A percentile compares a stretch with the other conserved stretches of the same genome.
Evolutionary conservation across 2,888 invertebrate genomes (phyloP).

Genomic region (Luperina nickerlii): DNA sequence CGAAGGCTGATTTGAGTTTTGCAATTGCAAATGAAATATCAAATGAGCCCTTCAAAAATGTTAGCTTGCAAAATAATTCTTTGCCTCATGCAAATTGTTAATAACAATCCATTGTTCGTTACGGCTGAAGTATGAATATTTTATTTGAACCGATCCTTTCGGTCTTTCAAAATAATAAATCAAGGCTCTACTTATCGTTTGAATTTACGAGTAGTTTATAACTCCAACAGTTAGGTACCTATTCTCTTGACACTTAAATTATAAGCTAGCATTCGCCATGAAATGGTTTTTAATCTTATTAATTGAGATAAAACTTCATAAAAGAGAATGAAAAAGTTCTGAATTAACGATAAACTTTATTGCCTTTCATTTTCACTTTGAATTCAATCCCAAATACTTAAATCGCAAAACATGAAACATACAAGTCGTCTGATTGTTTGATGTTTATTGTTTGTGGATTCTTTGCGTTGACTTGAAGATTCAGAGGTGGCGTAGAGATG

Average conservation of each 20-base stretch:
- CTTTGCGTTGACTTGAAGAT: constrained; percentile 11
- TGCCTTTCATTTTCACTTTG: constrained; percentile 7
- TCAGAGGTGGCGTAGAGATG: constrained; percentile 11
- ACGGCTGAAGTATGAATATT: constrained; percentile 17
- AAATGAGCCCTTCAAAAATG: constrained; percentile 11
- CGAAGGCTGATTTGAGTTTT: constrained; percentile 6
- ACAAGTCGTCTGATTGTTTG: constrained; percentile 26
- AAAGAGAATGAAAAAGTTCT: not conserved
- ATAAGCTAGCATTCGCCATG: not conserved
- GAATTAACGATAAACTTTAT: not conserved
- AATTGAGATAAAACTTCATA: not conserved
- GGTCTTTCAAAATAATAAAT: constrained; percentile 9
- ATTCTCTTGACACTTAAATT: not conserved
- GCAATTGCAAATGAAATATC: constrained; percentile 14
- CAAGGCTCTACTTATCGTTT: constrained; percentile 2
- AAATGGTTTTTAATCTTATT: not conserved
- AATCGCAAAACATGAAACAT: constrained; percentile 7
- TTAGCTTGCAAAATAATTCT: constrained; percentile 27
- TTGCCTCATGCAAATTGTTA: constrained; percentile 29
- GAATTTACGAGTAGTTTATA: not conserved
- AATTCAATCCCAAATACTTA: constrained; percentile 21
- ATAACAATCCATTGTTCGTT: constrained; percentile 34
- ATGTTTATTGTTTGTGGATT: constrained; percentile 53
- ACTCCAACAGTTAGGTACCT: not conserved
- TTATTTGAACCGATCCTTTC: constrained; percentile 34